Evolutionary conservation across 2,113 vertebrate species (phyloP), one percentile per base, ranked within the genome.

Genomic region (Taurulus bubalis): DNA sequence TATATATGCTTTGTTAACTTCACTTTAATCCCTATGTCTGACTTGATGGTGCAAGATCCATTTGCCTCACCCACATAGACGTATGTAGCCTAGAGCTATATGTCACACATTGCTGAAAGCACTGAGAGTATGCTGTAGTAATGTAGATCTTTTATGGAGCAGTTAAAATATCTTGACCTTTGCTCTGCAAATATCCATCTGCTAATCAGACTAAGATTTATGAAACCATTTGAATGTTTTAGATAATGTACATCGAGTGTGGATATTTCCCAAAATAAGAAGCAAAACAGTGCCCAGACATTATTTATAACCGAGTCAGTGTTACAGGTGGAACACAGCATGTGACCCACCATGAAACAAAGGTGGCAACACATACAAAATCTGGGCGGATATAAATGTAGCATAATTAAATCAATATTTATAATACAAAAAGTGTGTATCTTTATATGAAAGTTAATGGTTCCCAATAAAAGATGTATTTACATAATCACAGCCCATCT

Each of bases 91-190:
- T 22, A 53, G 51, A 55, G 11, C 47, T 24, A 1, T 34, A 60
- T 67, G 42, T 77, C 55, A 77, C 11, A 73, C 42, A 56, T 32
- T 66, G 24, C 34, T 76, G 40, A 77, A 68, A 51, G 7, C 40
- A 59, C 53, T 42, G 10, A 65, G 10, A 47, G 8, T n/a, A 24
- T 63, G 20, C 30, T 26, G 36, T 11, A 51, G 64, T 74, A 24
- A 30, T 24, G 12, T 6, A 60, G 7, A 49, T 66, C 8, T 71
- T 65, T 78, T 55, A 58, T 63, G 56, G 55, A 28, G 20, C 20
- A 55, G 18, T 71, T 74, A 60, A 77, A 77, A 77, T 64, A 26
- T 38, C 55, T 62, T 58, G 26, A 71, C 56, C 68, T 69, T 85
- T 58, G 28, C 40, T 11, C 38, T 60, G 42, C 14, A 3, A 59